These are phyloP conservation scores for Eumaeus atala DNA, from an alignment of 1,140 invertebrate genomes.

Conservation along the genomic window DNA sequence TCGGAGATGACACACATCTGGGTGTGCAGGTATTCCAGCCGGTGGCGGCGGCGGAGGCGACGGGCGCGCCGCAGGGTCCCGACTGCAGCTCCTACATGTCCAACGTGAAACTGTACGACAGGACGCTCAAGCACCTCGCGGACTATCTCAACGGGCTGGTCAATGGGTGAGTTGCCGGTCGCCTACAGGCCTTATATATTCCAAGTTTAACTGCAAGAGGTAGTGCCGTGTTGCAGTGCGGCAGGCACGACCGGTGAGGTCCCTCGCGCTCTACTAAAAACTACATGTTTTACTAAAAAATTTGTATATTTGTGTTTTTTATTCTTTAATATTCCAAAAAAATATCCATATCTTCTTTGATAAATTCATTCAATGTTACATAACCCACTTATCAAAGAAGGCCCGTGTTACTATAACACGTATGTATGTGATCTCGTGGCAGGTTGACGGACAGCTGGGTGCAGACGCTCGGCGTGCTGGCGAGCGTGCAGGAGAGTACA, in stretches of 20 bases:
- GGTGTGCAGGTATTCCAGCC: slow-evolving; percentile 53
- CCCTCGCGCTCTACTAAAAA: no score
- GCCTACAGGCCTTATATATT: no score
- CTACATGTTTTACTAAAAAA: no score
- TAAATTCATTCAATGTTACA: no score
- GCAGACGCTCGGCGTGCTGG: slow-evolving; percentile 33
- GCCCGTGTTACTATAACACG: no score
- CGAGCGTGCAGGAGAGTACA: slow-evolving; percentile 44
- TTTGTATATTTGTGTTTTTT: no score
- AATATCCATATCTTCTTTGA: no score
- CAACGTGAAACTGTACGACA: slow-evolving; percentile 67
- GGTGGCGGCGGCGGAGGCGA: slow-evolving; percentile 40
- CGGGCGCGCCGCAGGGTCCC: slow-evolving; percentile 36
- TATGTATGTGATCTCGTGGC: slow-evolving; percentile 16
- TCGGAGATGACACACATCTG: slow-evolving; percentile 18
- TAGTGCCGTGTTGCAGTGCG: no score
- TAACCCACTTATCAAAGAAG: no score
- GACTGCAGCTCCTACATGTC: slow-evolving; percentile 42
- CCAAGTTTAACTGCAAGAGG: no score
- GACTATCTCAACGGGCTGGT: slow-evolving; percentile 48
- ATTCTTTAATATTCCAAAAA: no score
- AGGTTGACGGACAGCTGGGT: slow-evolving; percentile 46
- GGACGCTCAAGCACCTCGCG: slow-evolving; percentile 57
- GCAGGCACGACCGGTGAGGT: no score
- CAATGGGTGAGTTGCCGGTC: slow-evolving; percentile 56